Evolutionary conservation across 2,113 vertebrate species (phyloP).

Genomic region (Aspidoscelis tigris): DNA sequence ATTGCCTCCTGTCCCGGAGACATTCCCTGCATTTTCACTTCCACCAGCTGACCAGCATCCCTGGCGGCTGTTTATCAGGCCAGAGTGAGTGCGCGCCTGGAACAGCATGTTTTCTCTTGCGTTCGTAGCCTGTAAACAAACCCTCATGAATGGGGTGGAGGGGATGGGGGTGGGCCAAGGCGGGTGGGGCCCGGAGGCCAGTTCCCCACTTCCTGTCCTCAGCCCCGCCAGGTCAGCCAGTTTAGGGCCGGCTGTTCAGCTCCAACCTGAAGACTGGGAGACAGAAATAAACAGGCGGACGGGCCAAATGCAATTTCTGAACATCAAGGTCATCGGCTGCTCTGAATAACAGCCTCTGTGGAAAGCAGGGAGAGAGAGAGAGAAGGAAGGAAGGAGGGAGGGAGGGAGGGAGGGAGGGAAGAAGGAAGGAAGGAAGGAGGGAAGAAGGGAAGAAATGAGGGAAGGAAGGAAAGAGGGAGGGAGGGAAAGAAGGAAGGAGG

Average conservation of each 20-base stretch:
- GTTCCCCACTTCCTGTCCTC: not conserved
- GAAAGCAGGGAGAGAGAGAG: no score
- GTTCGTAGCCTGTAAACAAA: not conserved
- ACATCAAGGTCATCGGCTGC: not conserved
- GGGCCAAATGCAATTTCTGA: not conserved
- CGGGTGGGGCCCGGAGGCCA: no score
- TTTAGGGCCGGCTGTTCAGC: not conserved
- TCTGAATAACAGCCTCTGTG: not conserved
- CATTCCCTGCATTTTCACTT: fast-evolving
- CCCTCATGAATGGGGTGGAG: no score
- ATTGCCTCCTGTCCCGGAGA: not conserved
- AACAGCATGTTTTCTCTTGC: not conserved
- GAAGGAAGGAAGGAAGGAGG: no score
- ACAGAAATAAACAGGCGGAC: not conserved
- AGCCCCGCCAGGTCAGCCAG: not conserved
- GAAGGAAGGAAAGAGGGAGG: no score
- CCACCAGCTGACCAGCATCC: not conserved
- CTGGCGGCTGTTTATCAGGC: not conserved
- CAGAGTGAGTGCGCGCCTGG: fast-evolving
- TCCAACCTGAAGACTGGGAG: not conserved
- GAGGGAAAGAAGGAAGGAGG: no score
- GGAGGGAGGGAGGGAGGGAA: no score
- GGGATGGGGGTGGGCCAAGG: not conserved
- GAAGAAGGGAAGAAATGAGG: no score
- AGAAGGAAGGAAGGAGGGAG: no score